phyloP scores from a whole-genome alignment of 2,888 invertebrate species.

The Leptothorax acervorum region DNA sequence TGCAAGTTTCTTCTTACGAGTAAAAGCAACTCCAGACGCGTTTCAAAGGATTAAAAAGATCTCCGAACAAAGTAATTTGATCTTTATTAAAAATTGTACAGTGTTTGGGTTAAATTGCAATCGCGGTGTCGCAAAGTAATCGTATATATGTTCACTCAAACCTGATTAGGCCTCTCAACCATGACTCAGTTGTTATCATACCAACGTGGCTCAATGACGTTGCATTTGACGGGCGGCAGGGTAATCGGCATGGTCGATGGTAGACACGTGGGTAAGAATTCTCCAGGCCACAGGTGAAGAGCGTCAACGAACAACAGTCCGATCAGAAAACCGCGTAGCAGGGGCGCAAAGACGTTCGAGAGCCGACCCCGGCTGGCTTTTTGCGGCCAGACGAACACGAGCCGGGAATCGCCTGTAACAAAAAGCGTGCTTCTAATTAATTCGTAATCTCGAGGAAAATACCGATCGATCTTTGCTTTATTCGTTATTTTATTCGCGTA shows the following conservation, averaged over 20 bases:
- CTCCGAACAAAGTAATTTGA: background rate
- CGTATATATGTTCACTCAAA: background rate
- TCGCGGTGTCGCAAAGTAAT: background rate
- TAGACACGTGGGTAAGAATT: slow-evolving; percentile 79
- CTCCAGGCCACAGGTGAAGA: slow-evolving; percentile 82
- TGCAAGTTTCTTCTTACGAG: background rate
- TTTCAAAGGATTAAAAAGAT: background rate
- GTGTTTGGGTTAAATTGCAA: background rate
- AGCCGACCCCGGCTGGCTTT: slow-evolving; percentile 74
- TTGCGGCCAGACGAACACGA: slow-evolving; percentile 83
- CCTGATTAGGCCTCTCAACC: background rate
- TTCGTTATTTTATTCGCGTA: background rate
- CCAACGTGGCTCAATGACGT: slow-evolving; percentile 82
- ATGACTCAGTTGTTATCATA: slow-evolving; percentile 71
- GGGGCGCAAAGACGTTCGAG: slow-evolving; percentile 73
- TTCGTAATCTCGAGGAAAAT: background rate
- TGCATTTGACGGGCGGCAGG: slow-evolving; percentile 80
- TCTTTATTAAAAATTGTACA: background rate
- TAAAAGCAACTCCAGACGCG: background rate
- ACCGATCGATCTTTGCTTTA: background rate
- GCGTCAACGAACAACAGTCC: slow-evolving; percentile 77
- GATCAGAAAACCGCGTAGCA: slow-evolving; percentile 76
- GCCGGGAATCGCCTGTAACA: slow-evolving; percentile 77
- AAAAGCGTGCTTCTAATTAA: background rate
- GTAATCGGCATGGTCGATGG: slow-evolving; percentile 74